Evolutionary conservation across 2,888 invertebrate genomes (phyloP).

Genomic region (Nephrocerus scutellatus): DNA sequence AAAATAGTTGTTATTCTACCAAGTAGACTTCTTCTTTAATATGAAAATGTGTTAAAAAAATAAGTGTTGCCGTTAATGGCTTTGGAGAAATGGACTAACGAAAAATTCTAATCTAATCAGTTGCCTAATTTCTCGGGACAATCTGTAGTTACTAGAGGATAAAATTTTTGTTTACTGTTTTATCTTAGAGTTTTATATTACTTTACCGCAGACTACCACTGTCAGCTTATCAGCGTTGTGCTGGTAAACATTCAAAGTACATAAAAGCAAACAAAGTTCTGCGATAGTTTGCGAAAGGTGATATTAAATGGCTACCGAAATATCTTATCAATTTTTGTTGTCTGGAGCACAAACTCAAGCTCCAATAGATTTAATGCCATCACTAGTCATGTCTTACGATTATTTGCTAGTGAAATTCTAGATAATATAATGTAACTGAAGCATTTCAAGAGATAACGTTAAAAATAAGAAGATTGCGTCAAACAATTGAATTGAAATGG

Average conservation of each 20-base stretch:
- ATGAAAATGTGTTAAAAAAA: no score
- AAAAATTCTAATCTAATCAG: constrained; percentile 1
- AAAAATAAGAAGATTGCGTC: constrained; percentile 3
- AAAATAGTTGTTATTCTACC: no score
- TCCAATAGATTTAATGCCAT: constrained; percentile 5
- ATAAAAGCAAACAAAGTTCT: constrained; percentile 2
- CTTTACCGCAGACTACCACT: not conserved
- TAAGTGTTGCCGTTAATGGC: no score
- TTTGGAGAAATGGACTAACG: no score
- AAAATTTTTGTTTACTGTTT: not conserved
- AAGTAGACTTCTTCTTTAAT: no score
- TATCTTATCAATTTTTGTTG: constrained; percentile 1
- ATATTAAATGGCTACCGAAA: no score
- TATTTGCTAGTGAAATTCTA: not conserved
- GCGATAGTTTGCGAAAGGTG: constrained; percentile 8
- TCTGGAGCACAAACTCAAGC: constrained; percentile 4
- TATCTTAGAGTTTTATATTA: constrained; percentile 3
- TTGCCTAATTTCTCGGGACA: constrained; percentile 3
- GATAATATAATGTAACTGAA: no score
- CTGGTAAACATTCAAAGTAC: not conserved
- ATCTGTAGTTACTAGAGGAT: constrained; percentile 1
- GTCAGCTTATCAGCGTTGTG: not conserved
- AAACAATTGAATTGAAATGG: constrained; percentile 5
- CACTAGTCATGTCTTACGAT: not conserved
- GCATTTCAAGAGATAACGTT: constrained; percentile 5